phyloP scores from a whole-genome alignment of 2,888 invertebrate genomes.

The Conomelus anceps region DNA sequence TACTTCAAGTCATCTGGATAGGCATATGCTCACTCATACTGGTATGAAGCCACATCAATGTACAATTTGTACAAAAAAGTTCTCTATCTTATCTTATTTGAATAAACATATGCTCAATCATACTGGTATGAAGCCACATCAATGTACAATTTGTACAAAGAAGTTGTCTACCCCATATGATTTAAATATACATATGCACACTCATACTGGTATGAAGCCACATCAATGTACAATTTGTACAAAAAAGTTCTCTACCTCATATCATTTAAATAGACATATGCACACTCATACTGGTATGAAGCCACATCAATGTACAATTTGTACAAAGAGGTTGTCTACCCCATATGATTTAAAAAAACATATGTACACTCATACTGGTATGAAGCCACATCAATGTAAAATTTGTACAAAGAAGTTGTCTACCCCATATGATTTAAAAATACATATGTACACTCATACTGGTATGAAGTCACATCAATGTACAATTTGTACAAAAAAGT shows the following conservation, averaged over 20 bases:
- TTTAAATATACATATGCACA: not conserved
- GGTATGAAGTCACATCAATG: too few species aligned
- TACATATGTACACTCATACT: too few species aligned
- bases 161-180: not conserved
- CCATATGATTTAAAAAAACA: too few species aligned
- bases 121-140: not conserved
- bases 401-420: not conserved
- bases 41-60: not conserved
- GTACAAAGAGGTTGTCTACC: too few species aligned
- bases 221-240: not conserved
- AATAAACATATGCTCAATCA: not conserved
- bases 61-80: not conserved
- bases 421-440: not conserved
- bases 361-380: too few species aligned
- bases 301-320: too few species aligned
- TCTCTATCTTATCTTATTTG: not conserved
- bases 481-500: not conserved
- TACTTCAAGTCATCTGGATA: not conserved
- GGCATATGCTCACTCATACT: not conserved
- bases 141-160: not conserved
- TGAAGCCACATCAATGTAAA: too few species aligned
- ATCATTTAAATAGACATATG: not conserved
- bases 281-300: too few species aligned
- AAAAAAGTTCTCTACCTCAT: not conserved
- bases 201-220: not conserved